Conservation (phyloP, 1,140 invertebrate species). For the Eumeta japonica region DNA sequence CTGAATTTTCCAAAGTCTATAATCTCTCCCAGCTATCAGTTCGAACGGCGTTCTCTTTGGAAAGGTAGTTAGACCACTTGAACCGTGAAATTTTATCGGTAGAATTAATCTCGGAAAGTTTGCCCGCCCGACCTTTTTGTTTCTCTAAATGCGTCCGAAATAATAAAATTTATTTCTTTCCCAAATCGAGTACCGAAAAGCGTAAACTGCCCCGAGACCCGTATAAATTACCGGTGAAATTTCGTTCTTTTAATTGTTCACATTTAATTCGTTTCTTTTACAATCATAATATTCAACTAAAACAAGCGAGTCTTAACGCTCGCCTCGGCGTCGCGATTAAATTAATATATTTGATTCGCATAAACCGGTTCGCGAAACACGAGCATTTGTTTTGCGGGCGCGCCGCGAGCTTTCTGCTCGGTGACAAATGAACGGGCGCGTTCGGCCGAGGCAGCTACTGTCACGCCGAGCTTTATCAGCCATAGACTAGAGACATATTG, state of each 20-base stretch:
- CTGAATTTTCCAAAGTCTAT: constrained; percentile 17
- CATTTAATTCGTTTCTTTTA: too few species aligned
- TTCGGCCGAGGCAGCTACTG: too few species aligned
- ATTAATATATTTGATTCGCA: too few species aligned
- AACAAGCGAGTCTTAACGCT: too few species aligned
- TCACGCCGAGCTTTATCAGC: too few species aligned
- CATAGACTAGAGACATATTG: too few species aligned
- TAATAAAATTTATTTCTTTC: constrained; percentile 34
- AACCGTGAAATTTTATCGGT: constrained; percentile 51
- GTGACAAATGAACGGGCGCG: constrained; percentile 50
- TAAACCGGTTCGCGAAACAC: constrained; percentile 21
- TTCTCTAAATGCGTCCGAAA: constrained; percentile 24
- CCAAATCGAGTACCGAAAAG: constrained; percentile 31
- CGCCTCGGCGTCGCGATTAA: too few species aligned
- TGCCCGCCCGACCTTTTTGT: constrained; percentile 31
- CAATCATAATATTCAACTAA: too few species aligned
- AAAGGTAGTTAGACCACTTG: constrained; percentile 34
- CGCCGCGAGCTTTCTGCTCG: constrained; percentile 38
- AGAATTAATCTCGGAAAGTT: constrained; percentile 48
- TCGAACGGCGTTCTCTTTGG: constrained; percentile 18
- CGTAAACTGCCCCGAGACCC: too few species aligned
- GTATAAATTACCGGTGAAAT: too few species aligned
- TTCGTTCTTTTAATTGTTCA: too few species aligned
- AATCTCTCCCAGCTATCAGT: constrained; percentile 22
- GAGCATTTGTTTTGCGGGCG: constrained; percentile 21